Conservation (phyloP, 2,888 invertebrate genomes). For the Trimorus sp. region DNA sequence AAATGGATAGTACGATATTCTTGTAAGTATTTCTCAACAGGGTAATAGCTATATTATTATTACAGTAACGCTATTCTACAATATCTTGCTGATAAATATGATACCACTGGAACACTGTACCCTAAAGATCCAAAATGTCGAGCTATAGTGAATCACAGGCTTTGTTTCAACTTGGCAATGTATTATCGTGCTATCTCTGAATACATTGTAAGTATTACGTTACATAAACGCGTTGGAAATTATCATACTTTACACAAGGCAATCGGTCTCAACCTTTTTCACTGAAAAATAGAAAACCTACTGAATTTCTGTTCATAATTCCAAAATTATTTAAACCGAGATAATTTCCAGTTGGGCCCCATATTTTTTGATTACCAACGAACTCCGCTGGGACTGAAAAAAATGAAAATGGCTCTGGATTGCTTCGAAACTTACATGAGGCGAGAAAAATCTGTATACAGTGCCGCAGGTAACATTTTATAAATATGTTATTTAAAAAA, state of each 20-base stretch:
- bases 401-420: slow-evolving; percentile 86
- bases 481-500: no score
- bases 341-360: slow-evolving; percentile 86
- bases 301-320: background rate
- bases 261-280: background rate
- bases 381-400: slow-evolving; percentile 86
- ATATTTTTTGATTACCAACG: slow-evolving; percentile 90
- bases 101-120: slow-evolving; percentile 84
- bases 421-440: slow-evolving; percentile 87
- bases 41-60: slow-evolving; percentile 14
- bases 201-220: slow-evolving; percentile 83
- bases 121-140: slow-evolving; percentile 87
- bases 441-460: slow-evolving; percentile 85
- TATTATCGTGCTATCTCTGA: slow-evolving; percentile 88
- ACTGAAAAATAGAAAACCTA: background rate
- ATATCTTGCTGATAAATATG: slow-evolving; percentile 90
- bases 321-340: background rate
- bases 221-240: no score
- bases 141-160: slow-evolving; percentile 89
- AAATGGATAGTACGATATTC: no score
- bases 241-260: background rate
- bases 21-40: no score
- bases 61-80: slow-evolving; percentile 85
- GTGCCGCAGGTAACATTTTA: slow-evolving; percentile 83
- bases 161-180: slow-evolving; percentile 90